Conservation (phyloP, 2,113 vertebrate species). For the Gallinago undulata region DNA sequence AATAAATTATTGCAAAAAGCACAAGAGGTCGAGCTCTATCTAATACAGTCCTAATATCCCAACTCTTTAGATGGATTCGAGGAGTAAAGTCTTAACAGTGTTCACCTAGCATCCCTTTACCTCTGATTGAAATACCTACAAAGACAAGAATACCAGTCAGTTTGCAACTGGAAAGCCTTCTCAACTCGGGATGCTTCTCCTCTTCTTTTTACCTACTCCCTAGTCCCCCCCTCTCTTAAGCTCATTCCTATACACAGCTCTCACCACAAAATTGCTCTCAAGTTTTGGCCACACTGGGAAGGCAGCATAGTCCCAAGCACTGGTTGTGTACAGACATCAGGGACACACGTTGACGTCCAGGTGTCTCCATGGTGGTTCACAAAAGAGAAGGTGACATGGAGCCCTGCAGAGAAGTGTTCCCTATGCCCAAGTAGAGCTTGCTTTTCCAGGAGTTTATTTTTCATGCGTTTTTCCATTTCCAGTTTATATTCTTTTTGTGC, state of each 20-base stretch:
- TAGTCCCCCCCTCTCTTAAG: not conserved
- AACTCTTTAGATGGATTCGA: not conserved
- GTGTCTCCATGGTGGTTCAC: fast-evolving
- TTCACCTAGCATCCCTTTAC: not conserved
- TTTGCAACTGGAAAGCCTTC: not conserved
- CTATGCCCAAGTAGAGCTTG: not conserved
- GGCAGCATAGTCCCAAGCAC: not conserved
- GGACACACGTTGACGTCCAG: not conserved
- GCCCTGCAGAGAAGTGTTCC: not conserved
- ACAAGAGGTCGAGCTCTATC: not conserved
- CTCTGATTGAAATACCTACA: not conserved
- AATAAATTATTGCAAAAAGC: not conserved
- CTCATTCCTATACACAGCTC: not conserved
- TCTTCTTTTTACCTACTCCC: not conserved
- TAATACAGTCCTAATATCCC: not conserved
- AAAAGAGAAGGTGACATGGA: not conserved
- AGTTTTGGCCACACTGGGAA: not conserved
- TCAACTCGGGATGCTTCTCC: not conserved
- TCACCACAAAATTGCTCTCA: not conserved
- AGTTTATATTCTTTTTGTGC: not conserved
- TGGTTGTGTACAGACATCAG: no score
- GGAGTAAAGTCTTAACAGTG: not conserved
- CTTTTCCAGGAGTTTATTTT: not conserved
- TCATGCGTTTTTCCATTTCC: not conserved
- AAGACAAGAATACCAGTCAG: not conserved